Base-by-base conservation (phyloP, 2,113 vertebrate species). In the Poicephalus gulielmi region DNA sequence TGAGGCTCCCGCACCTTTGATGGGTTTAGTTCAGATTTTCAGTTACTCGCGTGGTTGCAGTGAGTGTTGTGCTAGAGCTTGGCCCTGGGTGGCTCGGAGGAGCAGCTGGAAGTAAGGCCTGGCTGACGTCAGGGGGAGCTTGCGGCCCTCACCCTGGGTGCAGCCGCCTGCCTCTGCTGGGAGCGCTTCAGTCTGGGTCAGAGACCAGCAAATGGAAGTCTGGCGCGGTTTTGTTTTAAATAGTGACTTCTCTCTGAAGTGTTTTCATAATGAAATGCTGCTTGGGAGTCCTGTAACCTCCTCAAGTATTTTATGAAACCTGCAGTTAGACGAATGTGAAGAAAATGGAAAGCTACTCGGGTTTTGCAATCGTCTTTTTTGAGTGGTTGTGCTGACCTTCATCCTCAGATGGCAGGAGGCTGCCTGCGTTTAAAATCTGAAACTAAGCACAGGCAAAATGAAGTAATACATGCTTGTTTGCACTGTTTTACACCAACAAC, bases 141-240 rank as follows among this genome's bases (percentile, higher is more conserved):
- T 5, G 17, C 9, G 6, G 44, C 25, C 5, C 18, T 18, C 1
- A 0, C 17, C 6, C 2, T 4, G 7, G 2, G 0, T 14, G n/a
- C 22, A 30, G 25, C 16, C 19, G 2, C 27, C 25, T 74, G 27
- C 20, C 4, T 28, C 8, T 31, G 24, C 27, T 17, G 33, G 13
- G 10, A 59, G 31, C 9, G 0, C 17, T 55, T 37, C 2, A 1
- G 33, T 1, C 31, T 3, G 44, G 27, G 2, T 0, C 11, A 3
- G 49, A 10, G 11, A 44, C 8, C 2, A 4, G 23, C 41, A 35
- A 39, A 33, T 6, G 9, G 24, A 82, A 46, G 16, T 9, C 27
- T 35, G 57, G n/a, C 4, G 22, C 33, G 33, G 11, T 35, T 16
- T 15, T 15, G 8, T 17, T 19, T 41, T 17, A 7, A 3, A 31